These are phyloP conservation scores for Aldabrachelys gigantea DNA, from an alignment of 2,113 vertebrate species.

Conservation along the genomic window DNA sequence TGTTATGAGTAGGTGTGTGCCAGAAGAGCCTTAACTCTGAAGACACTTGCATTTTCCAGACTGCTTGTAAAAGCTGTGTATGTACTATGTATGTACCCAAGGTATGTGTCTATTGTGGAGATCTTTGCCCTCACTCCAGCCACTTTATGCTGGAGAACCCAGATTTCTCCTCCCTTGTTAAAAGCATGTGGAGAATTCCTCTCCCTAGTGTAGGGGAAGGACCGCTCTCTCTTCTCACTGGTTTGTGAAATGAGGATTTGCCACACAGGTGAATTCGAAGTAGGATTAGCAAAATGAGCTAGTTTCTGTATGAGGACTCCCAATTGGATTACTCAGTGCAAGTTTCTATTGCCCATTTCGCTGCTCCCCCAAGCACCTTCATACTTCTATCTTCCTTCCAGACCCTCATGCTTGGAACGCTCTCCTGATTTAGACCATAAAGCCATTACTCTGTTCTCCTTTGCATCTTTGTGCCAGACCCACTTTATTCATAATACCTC, in stretches of 20 bases:
- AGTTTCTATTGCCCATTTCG: not conserved
- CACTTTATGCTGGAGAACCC: not conserved
- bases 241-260: not conserved
- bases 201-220: not conserved
- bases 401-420: not conserved
- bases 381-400: not conserved
- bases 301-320: not conserved
- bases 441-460: not conserved
- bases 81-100: accelerated
- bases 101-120: accelerated
- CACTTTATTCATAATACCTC: not conserved
- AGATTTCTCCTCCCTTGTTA: not conserved
- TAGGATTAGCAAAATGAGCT: not conserved
- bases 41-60: not conserved
- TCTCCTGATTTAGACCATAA: not conserved
- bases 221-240: not conserved
- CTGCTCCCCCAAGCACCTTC: not conserved
- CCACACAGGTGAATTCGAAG: not conserved
- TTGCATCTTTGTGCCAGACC: not conserved
- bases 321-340: not conserved
- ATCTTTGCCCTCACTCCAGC: not conserved
- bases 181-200: not conserved
- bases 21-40: not conserved
- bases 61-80: accelerated
- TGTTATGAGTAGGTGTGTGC: not conserved